Percentiles rank a stretch among this genome's conserved stretches.
These are phyloP conservation scores for Phymastichus coffea DNA, from an alignment of 1,140 invertebrate genomes.

Conservation along the genomic window DNA sequence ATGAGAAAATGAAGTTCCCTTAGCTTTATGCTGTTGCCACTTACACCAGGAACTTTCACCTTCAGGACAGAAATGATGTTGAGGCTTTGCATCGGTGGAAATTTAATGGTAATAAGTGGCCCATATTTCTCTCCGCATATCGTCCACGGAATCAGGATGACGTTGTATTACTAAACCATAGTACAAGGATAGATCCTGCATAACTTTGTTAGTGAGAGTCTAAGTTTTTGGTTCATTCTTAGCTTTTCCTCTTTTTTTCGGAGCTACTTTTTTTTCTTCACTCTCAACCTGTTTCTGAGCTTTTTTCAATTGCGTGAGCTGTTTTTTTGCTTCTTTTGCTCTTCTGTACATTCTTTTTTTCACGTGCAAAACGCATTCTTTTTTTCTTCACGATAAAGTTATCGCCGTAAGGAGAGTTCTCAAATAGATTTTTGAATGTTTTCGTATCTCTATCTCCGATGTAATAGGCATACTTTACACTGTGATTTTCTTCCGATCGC, in stretches of 20 bases:
- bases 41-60: no score
- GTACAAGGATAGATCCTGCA: constrained; percentile 7
- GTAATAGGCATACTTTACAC: constrained; percentile 26
- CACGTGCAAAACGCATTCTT: constrained; percentile 27
- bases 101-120: constrained; percentile 26
- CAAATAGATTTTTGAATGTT: constrained; percentile 17
- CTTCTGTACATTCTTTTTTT: constrained; percentile 9
- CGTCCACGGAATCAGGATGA: constrained; percentile 16
- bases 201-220: not conserved
- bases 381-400: constrained; percentile 14
- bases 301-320: not conserved
- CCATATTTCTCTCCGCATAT: constrained; percentile 28
- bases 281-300: not conserved
- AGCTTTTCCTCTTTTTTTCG: not conserved
- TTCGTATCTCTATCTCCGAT: constrained; percentile 30
- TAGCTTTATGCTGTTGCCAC: no score
- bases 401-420: constrained; percentile 10
- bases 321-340: constrained; percentile 7
- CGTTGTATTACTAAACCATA: constrained; percentile 2
- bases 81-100: constrained; percentile 26
- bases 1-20: not conserved
- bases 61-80: constrained; percentile 28
- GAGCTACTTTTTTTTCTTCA: not conserved
- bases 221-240: not conserved
- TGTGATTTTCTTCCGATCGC: constrained; percentile 15